Conservation (phyloP, 2,888 invertebrate species). For the Blastobasis lacticolella region DNA sequence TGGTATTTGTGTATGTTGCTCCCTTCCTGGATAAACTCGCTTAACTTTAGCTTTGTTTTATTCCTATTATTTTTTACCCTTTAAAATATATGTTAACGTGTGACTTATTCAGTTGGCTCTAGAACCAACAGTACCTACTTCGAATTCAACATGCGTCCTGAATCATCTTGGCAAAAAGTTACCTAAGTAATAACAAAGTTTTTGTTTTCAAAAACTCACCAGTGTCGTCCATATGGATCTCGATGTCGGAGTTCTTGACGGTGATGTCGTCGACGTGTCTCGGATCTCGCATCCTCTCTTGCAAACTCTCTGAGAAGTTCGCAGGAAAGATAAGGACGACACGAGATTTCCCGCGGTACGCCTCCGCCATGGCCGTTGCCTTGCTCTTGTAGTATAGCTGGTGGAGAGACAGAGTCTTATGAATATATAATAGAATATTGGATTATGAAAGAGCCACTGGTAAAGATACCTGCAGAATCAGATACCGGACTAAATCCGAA, state of each 20-base stretch:
- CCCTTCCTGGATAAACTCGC: too few species aligned
- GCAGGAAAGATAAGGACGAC: slow-evolving; percentile 82
- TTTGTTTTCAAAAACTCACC: slow-evolving; percentile 66
- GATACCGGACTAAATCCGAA: too few species aligned
- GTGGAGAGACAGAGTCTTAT: too few species aligned
- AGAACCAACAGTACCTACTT: too few species aligned
- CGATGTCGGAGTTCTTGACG: slow-evolving; percentile 77
- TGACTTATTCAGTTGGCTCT: too few species aligned
- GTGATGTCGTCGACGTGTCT: slow-evolving; percentile 74
- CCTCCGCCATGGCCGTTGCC: slow-evolving; percentile 78
- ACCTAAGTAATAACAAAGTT: not conserved
- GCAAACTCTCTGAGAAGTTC: slow-evolving; percentile 84
- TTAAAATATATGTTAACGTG: too few species aligned
- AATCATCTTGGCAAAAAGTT: not conserved
- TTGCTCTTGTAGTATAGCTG: slow-evolving; percentile 73
- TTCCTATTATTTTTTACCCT: too few species aligned
- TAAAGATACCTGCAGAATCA: too few species aligned
- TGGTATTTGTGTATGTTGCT: too few species aligned
- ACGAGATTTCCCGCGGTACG: slow-evolving; percentile 82
- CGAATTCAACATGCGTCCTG: not conserved
- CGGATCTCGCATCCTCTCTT: slow-evolving; percentile 75
- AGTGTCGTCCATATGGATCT: slow-evolving; percentile 86
- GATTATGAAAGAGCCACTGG: too few species aligned
- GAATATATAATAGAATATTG: too few species aligned
- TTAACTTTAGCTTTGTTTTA: too few species aligned